Base-by-base conservation (phyloP, 1,140 invertebrate genomes). In the Aphis craccivora region DNA sequence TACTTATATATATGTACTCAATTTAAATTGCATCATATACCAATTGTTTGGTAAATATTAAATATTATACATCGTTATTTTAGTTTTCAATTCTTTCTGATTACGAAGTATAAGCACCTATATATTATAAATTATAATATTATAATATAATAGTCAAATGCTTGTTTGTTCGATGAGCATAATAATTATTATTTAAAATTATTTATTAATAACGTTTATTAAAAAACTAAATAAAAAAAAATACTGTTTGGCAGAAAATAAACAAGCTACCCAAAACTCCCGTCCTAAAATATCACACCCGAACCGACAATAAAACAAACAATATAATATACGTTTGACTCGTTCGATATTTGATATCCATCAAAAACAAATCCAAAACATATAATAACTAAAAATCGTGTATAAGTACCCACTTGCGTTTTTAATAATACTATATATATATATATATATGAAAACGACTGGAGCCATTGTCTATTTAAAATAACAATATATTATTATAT, bases 271-370 rank as follows among this genome's bases (percentile, higher is more conserved):
- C 11, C 45, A 45, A 45, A 11, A 45, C 45, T 45, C 7, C 11
- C 45, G 45, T 8, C 9, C 45, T 11, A n/a, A 4, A 76, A 76
- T 6, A 67, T 0, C 9, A 11, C 0, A 81, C 76, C 35, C n/a
- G 5, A 37, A 83, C 20, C 35, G 35, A 20, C 35, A 37, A 83
- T 83, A 83, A 37, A 84, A 30, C 14, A 87, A 87, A 87, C 43
- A 87, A 87, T n/a, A 87, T n/a, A 23, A 25, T n/a, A 11, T 25
- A 87, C 14, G 11, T 87, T 45, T 87, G 30, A 53, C 25, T 37
- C 48, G n/a, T 53, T 22, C 48, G 87, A 89, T 89, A 87, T 84
- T 76, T 76, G 60, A 76, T 76, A 76, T 76, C n/a, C 30, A 76
- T 76, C 60, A 35, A 76, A 76, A n/a, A 76, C n/a, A n/a, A 18